Conservation (phyloP, 1,140 invertebrate genomes). For the Drosophila biarmipes region DNA sequence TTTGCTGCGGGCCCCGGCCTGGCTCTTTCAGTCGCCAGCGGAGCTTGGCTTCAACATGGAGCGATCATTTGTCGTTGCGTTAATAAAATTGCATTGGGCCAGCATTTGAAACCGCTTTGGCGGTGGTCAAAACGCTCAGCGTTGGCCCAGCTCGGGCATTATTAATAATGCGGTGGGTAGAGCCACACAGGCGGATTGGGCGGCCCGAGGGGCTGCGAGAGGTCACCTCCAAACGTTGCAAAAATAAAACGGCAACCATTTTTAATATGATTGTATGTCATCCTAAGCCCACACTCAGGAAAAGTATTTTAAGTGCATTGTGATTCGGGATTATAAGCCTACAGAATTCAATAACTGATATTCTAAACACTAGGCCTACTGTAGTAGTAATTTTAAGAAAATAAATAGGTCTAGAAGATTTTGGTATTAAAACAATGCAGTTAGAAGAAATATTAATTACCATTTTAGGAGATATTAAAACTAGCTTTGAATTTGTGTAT, state of each 20-base stretch:
- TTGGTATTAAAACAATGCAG: too few relatives aligned
- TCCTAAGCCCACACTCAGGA: slow-evolving; percentile 67
- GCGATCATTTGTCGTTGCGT: slow-evolving; percentile 82
- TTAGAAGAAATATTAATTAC: too few relatives aligned
- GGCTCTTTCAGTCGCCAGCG: slow-evolving; percentile 1
- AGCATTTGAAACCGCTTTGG: slow-evolving; percentile 82
- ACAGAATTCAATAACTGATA: not conserved
- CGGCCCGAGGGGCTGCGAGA: slow-evolving; percentile 40
- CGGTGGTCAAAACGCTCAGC: slow-evolving; percentile 53
- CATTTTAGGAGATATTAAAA: too few relatives aligned
- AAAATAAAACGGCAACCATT: slow-evolving; percentile 82
- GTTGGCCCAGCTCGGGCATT: slow-evolving; percentile 52
- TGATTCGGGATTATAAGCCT: too few relatives aligned
- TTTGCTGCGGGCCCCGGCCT: slow-evolving; percentile 19
- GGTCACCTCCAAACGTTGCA: slow-evolving; percentile 78
- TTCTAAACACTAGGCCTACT: too few relatives aligned
- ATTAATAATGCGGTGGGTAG: slow-evolving; percentile 75
- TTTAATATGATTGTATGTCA: slow-evolving; percentile 83
- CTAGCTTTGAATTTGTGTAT: too few relatives aligned
- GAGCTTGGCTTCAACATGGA: slow-evolving; percentile 17
- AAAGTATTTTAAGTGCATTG: not conserved
- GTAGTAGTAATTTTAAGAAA: too few relatives aligned
- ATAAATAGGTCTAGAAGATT: too few relatives aligned
- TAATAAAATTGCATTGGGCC: slow-evolving; percentile 84
- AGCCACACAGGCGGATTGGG: slow-evolving; percentile 13